phyloP scores from a whole-genome alignment of 2,888 invertebrate genomes.

The Bombyx huttoni region DNA sequence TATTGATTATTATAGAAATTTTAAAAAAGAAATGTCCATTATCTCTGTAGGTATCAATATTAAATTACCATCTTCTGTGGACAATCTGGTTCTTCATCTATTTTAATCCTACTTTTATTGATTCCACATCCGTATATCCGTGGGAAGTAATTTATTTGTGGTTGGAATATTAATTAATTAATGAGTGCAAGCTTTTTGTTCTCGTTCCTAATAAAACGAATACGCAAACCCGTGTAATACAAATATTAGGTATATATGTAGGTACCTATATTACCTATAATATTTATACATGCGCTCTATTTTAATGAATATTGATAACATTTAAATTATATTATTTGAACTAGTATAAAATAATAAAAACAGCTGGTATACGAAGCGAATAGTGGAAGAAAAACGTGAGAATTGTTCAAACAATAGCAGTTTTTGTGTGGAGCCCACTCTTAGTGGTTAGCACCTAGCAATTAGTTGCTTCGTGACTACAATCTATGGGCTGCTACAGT shows the following conservation, averaged over 20 bases:
- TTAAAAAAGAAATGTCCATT: too few species aligned
- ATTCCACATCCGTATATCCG: background rate
- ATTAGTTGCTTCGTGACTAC: slow-evolving; percentile 20
- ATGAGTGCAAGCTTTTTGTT: background rate
- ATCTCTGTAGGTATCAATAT: too few species aligned
- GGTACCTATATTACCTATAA: too few species aligned
- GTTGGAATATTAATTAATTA: background rate
- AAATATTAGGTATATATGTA: too few species aligned
- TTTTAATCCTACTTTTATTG: background rate
- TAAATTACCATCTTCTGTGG: background rate
- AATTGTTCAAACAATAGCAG: slow-evolving; percentile 30
- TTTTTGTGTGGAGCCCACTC: slow-evolving; percentile 17
- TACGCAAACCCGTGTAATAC: too few species aligned
- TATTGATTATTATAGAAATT: too few species aligned
- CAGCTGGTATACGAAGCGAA: slow-evolving; percentile 28
- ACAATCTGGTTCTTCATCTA: background rate
- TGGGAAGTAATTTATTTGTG: background rate
- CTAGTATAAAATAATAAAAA: slow-evolving; percentile 19
- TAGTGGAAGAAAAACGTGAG: slow-evolving; percentile 30
- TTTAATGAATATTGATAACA: too few species aligned
- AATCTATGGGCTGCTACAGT: background rate
- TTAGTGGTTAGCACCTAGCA: slow-evolving; percentile 30
- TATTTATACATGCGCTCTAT: too few species aligned
- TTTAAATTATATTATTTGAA: too few species aligned
- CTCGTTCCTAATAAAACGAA: slow-evolving; percentile 17